Evolutionary conservation across 2,797 vertebrate species (phyloP).

Genomic region (Falco columbarius): DNA sequence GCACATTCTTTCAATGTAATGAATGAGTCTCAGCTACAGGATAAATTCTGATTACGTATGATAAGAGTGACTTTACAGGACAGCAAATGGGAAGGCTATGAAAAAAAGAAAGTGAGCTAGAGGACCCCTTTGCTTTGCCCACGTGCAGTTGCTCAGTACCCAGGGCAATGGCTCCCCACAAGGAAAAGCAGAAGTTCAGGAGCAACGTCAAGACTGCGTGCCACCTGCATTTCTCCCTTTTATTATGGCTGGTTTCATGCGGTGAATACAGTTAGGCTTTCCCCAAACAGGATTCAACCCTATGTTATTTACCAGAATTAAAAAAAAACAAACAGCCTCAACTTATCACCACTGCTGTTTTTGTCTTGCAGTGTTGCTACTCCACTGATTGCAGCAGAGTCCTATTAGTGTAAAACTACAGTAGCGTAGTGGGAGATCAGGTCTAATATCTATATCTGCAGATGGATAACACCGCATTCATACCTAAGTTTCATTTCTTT

Average conservation of each 20-base stretch:
- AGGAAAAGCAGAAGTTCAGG: neutral
- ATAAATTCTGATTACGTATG: neutral
- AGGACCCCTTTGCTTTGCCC: neutral
- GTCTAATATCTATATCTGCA: slow-evolving; percentile 37
- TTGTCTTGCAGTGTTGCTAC: neutral
- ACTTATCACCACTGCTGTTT: neutral
- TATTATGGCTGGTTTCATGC: neutral
- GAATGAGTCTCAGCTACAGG: neutral
- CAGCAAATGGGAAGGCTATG: neutral
- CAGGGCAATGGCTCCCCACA: neutral
- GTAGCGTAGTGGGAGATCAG: slow-evolving; percentile 9
- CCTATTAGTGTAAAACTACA: slow-evolving; percentile 21
- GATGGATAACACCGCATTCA: slow-evolving; percentile 30
- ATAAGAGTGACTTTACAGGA: neutral
- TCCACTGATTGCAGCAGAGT: neutral
- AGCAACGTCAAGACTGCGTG: neutral
- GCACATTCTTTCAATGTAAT: neutral
- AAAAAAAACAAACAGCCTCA: neutral
- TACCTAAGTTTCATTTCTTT: slow-evolving; percentile 42
- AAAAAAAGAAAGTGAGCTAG: neutral
- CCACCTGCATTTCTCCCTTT: neutral
- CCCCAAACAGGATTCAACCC: neutral
- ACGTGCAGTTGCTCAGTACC: rapidly evolving
- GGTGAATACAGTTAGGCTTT: neutral
- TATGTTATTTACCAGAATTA: neutral